A percentile compares a stretch with the other conserved stretches of the same genome.
These are phyloP conservation scores for Coccyzus lansbergi DNA, from an alignment of 2,797 vertebrate species.

Conservation along the genomic window DNA sequence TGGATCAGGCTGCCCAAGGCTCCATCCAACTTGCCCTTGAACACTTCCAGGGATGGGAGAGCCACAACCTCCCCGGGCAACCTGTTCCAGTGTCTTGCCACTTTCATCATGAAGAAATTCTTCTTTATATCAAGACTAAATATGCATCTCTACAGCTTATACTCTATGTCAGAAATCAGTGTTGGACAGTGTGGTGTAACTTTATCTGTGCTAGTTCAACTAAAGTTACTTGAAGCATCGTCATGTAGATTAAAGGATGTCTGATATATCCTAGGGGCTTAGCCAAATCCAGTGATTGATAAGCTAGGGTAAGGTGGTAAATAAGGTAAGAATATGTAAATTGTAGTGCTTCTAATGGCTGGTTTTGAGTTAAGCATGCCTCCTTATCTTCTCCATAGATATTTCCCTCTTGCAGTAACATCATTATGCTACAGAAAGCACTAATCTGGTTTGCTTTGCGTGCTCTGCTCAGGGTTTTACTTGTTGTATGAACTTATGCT, in stretches of 20 bases:
- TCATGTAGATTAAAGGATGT: not conserved
- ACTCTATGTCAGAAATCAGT: not conserved
- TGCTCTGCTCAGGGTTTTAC: not conserved
- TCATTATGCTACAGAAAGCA: not conserved
- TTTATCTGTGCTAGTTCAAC: not conserved
- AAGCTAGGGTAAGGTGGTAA: not conserved
- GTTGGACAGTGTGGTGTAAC: not conserved
- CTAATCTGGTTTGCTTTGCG: conserved; percentile 16
- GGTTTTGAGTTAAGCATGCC: not conserved
- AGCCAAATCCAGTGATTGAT: not conserved
- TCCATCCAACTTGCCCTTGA: no score
- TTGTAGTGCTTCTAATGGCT: not conserved
- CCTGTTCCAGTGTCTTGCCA: no score
- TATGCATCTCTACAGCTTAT: no score
- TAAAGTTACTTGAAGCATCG: not conserved
- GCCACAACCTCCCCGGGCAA: no score
- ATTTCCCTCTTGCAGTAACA: not conserved
- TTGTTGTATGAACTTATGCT: not conserved
- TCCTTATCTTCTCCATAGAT: not conserved
- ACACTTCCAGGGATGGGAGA: no score
- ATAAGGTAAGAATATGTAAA: not conserved
- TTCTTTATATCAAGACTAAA: no score
- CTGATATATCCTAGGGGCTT: not conserved
- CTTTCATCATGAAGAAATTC: no score
- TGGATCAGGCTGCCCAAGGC: no score